Conservation (phyloP, 2,797 vertebrate species). For the Morelia viridis region DNA sequence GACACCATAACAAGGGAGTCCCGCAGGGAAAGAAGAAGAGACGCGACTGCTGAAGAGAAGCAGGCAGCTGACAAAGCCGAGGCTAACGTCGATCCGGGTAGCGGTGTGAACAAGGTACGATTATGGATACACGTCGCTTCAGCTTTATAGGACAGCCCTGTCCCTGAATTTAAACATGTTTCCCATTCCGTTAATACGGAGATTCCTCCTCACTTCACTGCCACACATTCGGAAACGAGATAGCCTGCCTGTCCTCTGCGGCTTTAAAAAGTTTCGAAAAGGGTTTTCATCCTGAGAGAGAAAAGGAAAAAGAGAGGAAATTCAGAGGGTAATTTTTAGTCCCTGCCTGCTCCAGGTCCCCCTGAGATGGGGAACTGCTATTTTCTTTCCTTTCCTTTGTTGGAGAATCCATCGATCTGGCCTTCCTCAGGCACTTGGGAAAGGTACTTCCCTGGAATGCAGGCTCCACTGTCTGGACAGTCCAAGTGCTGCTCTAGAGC, state of each 20-base stretch:
- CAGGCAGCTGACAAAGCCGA: background rate
- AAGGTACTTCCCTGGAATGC: background rate
- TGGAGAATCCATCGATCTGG: background rate
- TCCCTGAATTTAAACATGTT: background rate
- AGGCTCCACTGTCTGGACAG: background rate
- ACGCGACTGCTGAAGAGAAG: background rate
- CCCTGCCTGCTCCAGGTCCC: background rate
- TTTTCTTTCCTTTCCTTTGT: no score
- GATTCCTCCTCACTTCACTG: no score
- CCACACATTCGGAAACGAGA: background rate
- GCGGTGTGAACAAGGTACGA: slow-evolving; percentile 3
- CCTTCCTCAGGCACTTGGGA: background rate
- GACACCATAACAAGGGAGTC: background rate
- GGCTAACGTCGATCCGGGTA: background rate
- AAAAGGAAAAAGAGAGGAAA: background rate
- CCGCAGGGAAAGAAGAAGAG: background rate
- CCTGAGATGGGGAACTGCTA: background rate
- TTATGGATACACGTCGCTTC: background rate
- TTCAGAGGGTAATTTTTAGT: background rate
- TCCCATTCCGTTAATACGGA: background rate
- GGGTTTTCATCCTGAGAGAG: background rate
- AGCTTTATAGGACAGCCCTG: background rate
- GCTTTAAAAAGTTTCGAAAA: background rate
- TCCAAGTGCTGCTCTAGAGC: background rate
- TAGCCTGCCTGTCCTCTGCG: background rate